Evolutionary conservation across 2,888 invertebrate species (phyloP), one percentile per base, ranked within the genome.

Genomic region (Nasonia oneida): DNA sequence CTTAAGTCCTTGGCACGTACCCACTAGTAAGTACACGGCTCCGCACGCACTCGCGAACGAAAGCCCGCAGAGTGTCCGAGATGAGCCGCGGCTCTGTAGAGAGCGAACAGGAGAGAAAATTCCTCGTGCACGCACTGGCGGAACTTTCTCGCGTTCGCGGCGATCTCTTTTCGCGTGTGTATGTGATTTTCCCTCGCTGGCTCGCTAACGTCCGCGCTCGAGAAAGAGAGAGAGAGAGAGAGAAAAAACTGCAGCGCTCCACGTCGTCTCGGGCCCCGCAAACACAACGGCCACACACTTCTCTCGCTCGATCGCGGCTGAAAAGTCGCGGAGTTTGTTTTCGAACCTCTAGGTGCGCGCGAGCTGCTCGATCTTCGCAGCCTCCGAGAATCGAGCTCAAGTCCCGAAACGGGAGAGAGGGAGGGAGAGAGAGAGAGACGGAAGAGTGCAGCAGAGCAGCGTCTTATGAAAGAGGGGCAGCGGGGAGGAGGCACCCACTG

Each of bases 401-500:
- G 57, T 23, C 14, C 33, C 15, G 18, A 70, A 70, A 70, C 37
- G 33, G 15, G 23, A 3, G 50, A 50, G 75, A 70, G 64, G 70
- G 81, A 57, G 39, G 14, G 50, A 90, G 92, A 91, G 92, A 93
- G 91, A 23, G 23, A 91, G 90, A 91, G 92, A 91, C 91, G 92
- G 91, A 89, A 91, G 91, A 92, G 92, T 92, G 92, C 91, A 67
- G 91, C 90, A 90, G 82, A 67, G 91, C 90, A 90, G 79, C 76
- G 73, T 76, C 80, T 79, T 74, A 74, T 57, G 79, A 79, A 75
- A 82, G 78, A 23, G 92, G 91, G 92, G 91, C 91, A 90, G 92
- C 92, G 90, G 89, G 91, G 91, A 91, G 92, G 92, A 91, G 91
- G 91, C 81, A 82, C 86, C 92, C 92, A 92, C 93, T 93, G 93